Base-by-base conservation (phyloP, 2,888 invertebrate genomes). In the Cristatella mucedo region DNA sequence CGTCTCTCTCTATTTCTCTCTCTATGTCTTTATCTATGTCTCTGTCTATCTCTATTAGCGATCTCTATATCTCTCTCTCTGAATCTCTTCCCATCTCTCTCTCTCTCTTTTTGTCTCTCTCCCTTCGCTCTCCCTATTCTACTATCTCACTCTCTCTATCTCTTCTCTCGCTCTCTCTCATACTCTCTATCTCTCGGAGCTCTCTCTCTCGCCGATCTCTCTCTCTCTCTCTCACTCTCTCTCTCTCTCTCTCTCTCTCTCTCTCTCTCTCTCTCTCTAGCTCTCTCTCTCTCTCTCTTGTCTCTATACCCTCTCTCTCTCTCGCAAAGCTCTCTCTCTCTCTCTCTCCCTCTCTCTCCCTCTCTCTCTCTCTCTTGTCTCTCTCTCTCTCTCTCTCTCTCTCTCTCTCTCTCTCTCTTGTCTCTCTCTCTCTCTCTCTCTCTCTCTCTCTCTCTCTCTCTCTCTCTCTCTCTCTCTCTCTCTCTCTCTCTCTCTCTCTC, bases 191-290 rank as follows among this genome's bases (percentile, higher is more conserved):
- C n/a, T n/a, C n/a, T n/a, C n/a, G n/a, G n/a, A n/a, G n/a, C n/a
- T n/a, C n/a, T n/a, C n/a, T 26, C 26, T 26, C 26, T 26, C 33
- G n/a, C 15, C 13, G 9, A 9, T 15, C 13, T 13, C 33, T 13
- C 33, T 15, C 33, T 32, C 33, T 32, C 33, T 15, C 33, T 13
- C 33, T 32, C 33, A 11, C 33, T 32, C 33, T 32, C 33, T 15
- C 33, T 32, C 33, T 32, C 33, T 15, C 33, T 26, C 26, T 26
- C 26, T n/a, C 33, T 13, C 33, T 32, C 33, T 15, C 33, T 32
- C 33, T 13, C 33, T 15, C 33, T 32, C 33, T 32, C 33, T 15
- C 33, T 32, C 33, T 32, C 33, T 15, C 13, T 32, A 11, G 9
- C 33, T 15, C 33, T 13, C 33, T 32, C 33, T 15, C 13, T 32